These are phyloP conservation scores for Platycheirus albimanus DNA, from an alignment of 2,888 invertebrate species.

Conservation along the genomic window DNA sequence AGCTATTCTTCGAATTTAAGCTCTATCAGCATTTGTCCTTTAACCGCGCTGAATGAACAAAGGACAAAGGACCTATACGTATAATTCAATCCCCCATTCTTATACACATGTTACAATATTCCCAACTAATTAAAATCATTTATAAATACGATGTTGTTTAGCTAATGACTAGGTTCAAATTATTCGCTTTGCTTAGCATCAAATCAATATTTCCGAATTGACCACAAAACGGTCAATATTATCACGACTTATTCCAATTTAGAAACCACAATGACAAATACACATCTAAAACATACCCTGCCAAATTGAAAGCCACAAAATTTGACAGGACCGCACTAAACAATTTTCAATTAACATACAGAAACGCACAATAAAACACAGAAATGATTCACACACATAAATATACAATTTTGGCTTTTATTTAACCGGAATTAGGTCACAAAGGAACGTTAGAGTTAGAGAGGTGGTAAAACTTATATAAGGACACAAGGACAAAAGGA, in stretches of 20 bases:
- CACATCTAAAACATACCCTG: not conserved
- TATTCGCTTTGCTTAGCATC: not conserved
- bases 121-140: too few species aligned
- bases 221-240: slow-evolving; percentile 3
- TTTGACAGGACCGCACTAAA: not conserved
- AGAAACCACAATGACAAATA: not conserved
- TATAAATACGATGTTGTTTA: not conserved
- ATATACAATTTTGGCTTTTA: not conserved
- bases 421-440: not conserved
- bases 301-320: not conserved
- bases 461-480: too few species aligned
- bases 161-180: not conserved
- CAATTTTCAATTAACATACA: slow-evolving; percentile 6
- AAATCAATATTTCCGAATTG: not conserved
- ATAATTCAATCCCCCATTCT: too few species aligned
- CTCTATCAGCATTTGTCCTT: too few species aligned
- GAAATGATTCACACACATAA: not conserved
- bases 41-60: too few species aligned
- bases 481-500: too few species aligned
- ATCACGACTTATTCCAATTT: slow-evolving; percentile 1
- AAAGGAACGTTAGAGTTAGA: not conserved
- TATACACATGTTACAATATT: too few species aligned
- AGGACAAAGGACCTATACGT: too few species aligned
- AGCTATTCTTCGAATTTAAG: too few species aligned
- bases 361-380: not conserved